Evolutionary conservation across 2,113 vertebrate species (phyloP).

Genomic region (Erythrolamprus reginae): DNA sequence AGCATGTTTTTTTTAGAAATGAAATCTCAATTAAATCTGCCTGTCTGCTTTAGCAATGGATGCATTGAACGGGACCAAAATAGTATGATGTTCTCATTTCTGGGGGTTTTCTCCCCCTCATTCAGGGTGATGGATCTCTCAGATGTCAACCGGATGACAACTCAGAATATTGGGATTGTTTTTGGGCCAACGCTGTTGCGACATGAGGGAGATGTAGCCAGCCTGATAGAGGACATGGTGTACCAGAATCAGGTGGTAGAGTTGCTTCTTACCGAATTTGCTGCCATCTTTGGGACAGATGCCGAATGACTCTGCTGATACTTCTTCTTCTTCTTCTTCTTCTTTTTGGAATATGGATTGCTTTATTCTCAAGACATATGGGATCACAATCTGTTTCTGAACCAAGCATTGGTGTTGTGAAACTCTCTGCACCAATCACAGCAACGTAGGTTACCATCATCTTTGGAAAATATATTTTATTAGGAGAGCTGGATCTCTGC

Average conservation of each 20-base stretch:
- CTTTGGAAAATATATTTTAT: too few species aligned
- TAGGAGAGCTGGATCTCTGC: background rate
- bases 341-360: background rate
- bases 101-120: accelerated
- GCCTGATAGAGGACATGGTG: slow-evolving; percentile 78
- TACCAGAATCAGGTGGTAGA: slow-evolving; percentile 87
- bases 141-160: slow-evolving; percentile 83
- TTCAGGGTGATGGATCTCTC: slow-evolving; percentile 78
- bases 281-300: slow-evolving; percentile 66
- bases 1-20: background rate
- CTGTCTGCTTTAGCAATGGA: background rate
- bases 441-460: background rate
- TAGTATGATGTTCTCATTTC: background rate
- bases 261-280: slow-evolving; percentile 79
- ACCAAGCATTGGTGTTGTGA: background rate
- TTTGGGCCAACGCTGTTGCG: slow-evolving; percentile 90
- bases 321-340: too few species aligned
- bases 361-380: background rate
- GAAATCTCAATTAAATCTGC: background rate
- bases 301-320: background rate
- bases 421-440: background rate
- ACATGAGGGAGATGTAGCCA: slow-evolving; percentile 76
- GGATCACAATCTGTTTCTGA: background rate
- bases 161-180: slow-evolving; percentile 92
- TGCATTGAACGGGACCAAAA: background rate